Percentiles rank a stretch among this genome's conserved stretches.
These are phyloP conservation scores for Cotesia glomerata DNA, from an alignment of 1,140 invertebrate genomes.

Conservation along the genomic window DNA sequence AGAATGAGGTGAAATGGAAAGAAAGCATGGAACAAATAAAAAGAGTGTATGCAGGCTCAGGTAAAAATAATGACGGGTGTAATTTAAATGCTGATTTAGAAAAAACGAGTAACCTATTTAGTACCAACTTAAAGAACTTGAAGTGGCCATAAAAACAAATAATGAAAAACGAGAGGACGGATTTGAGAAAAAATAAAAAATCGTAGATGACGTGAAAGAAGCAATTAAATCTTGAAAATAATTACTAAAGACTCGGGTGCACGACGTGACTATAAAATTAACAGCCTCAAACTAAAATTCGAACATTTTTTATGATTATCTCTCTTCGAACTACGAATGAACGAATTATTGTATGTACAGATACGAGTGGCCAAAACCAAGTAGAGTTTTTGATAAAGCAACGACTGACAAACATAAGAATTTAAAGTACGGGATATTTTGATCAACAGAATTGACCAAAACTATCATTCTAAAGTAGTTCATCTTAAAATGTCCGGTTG, in stretches of 20 bases:
- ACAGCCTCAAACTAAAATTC: constrained; percentile 22
- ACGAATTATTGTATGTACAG: constrained; percentile 30
- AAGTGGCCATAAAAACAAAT: background rate
- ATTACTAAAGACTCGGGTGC: constrained; percentile 21
- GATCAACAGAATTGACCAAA: constrained; percentile 32
- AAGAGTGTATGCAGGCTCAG: too few species aligned
- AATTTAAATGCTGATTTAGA: too few species aligned
- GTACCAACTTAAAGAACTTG: background rate
- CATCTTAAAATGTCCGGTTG: constrained; percentile 27
- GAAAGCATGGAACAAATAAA: too few species aligned
- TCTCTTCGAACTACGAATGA: constrained; percentile 21
- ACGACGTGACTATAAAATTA: constrained; percentile 29
- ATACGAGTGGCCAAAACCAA: background rate
- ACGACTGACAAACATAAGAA: constrained; percentile 23
- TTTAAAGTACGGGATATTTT: constrained; percentile 31
- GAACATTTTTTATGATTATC: constrained; percentile 35
- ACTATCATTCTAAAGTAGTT: constrained; percentile 30
- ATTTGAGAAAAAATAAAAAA: background rate
- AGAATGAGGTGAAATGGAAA: too few species aligned
- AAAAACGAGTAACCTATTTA: background rate
- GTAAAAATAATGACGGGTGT: too few species aligned
- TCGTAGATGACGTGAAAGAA: constrained; percentile 26
- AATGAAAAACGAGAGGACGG: background rate
- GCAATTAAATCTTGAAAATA: constrained; percentile 30
- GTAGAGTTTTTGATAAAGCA: constrained; percentile 10